Evolutionary conservation across 92 coral and sea anemone species (phyloP).

Genomic region (Porites evermanni): DNA sequence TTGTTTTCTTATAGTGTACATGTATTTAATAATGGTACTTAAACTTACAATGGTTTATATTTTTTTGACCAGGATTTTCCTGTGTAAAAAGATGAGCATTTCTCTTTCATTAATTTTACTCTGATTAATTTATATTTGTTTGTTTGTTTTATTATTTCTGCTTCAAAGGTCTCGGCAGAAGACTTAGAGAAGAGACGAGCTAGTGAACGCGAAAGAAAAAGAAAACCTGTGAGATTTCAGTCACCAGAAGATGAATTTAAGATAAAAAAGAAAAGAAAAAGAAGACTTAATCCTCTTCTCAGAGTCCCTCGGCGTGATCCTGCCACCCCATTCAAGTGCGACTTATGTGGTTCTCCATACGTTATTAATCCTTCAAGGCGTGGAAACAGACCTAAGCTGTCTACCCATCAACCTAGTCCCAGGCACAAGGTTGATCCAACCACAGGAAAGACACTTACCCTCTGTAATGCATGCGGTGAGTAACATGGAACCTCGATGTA

Average conservation of each 20-base stretch:
- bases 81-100: too few relatives aligned
- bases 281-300: conserved; percentile 51
- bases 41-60: too few relatives aligned
- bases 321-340: conserved; percentile 92
- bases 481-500: not conserved
- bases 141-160: not conserved
- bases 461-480: conserved; percentile 99
- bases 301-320: conserved; percentile 55
- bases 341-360: conserved; percentile 93
- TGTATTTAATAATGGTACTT: too few relatives aligned
- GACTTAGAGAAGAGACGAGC: conserved; percentile 50
- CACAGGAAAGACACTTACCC: conserved; percentile 89
- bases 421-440: conserved; percentile 91
- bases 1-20: too few relatives aligned
- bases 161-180: conserved; percentile 43
- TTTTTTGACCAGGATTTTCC: too few relatives aligned
- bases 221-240: conserved; percentile 81
- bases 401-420: conserved; percentile 93
- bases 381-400: conserved; percentile 90
- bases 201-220: conserved; percentile 83
- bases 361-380: conserved; percentile 96
- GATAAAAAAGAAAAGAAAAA: conserved; percentile 68
- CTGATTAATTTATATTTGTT: too few relatives aligned
- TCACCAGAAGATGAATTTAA: conserved; percentile 82
- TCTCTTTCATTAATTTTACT: too few relatives aligned